Percentiles rank a stretch among this genome's conserved stretches.
These are phyloP conservation scores for Hypselothyrea guttata DNA, from an alignment of 2,888 invertebrate species.

Conservation along the genomic window DNA sequence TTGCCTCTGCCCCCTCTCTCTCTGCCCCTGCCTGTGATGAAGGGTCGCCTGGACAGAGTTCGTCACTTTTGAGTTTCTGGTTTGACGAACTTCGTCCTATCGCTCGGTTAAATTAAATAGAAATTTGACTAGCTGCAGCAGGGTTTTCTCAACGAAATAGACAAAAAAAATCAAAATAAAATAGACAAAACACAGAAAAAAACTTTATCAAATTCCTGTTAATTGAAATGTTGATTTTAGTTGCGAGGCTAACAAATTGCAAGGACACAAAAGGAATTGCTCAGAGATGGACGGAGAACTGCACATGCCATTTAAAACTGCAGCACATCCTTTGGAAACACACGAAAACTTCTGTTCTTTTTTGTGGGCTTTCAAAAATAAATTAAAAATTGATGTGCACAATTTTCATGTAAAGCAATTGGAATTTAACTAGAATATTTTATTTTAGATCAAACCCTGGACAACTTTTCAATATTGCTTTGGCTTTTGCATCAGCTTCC, in stretches of 20 bases:
- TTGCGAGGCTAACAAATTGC: conserved; percentile 39
- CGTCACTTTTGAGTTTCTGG: conserved; percentile 68
- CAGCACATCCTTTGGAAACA: background rate
- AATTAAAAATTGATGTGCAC: conserved; percentile 6
- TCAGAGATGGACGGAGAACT: background rate
- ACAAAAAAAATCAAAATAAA: too few species aligned
- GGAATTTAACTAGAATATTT: too few species aligned
- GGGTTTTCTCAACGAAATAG: background rate
- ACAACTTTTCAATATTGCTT: too few species aligned
- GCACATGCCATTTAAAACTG: conserved; percentile 15
- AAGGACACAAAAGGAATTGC: conserved; percentile 17
- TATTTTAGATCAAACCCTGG: too few species aligned
- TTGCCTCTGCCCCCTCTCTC: too few species aligned
- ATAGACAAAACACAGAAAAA: conserved; percentile 11
- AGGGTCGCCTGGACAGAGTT: conserved; percentile 58
- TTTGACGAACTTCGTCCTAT: conserved; percentile 66
- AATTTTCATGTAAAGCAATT: background rate
- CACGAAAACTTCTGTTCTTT: background rate
- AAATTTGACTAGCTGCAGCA: conserved; percentile 42
- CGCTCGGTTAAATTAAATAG: conserved; percentile 42
- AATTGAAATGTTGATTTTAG: conserved; percentile 69
- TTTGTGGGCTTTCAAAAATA: too few species aligned
- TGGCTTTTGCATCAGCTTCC: too few species aligned
- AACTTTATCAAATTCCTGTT: conserved; percentile 61
- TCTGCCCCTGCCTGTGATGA: too few species aligned